These are phyloP conservation scores for Antheraea assamensis DNA, from an alignment of 2,888 invertebrate species.

Conservation along the genomic window DNA sequence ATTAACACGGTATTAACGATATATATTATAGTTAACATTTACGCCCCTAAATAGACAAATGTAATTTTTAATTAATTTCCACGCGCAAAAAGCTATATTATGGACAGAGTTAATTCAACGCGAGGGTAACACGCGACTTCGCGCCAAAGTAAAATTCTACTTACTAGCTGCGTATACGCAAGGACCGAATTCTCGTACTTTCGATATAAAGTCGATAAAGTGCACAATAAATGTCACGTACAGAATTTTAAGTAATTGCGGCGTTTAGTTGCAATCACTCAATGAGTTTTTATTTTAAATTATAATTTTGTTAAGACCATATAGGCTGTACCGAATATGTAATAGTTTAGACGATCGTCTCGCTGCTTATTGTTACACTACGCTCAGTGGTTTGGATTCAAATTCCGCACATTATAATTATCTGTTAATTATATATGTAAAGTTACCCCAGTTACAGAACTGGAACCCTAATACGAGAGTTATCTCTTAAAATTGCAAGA, in stretches of 20 bases:
- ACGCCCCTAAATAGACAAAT: neutral
- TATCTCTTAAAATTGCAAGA: too few relatives aligned
- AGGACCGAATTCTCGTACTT: neutral
- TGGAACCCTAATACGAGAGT: too few relatives aligned
- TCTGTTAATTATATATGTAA: too few relatives aligned
- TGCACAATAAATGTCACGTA: neutral
- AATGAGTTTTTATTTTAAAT: neutral
- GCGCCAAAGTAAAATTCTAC: neutral
- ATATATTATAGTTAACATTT: slow-evolving; percentile 2
- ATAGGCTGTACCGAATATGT: too few relatives aligned
- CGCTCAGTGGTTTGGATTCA: too few relatives aligned
- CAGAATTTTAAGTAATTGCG: neutral
- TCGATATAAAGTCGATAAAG: neutral
- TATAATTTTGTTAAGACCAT: neutral
- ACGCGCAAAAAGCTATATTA: neutral
- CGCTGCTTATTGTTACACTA: too few relatives aligned
- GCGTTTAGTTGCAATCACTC: neutral
- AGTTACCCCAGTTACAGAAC: too few relatives aligned
- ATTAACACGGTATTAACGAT: neutral
- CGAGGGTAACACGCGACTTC: slow-evolving; percentile 12
- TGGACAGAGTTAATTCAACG: slow-evolving; percentile 3
- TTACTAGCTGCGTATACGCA: neutral
- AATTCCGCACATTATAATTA: too few relatives aligned
- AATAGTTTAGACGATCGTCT: too few relatives aligned
- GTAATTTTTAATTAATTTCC: slow-evolving; percentile 6